Base-by-base conservation (phyloP, 2,888 invertebrate genomes). In the Lasius platythorax region DNA sequence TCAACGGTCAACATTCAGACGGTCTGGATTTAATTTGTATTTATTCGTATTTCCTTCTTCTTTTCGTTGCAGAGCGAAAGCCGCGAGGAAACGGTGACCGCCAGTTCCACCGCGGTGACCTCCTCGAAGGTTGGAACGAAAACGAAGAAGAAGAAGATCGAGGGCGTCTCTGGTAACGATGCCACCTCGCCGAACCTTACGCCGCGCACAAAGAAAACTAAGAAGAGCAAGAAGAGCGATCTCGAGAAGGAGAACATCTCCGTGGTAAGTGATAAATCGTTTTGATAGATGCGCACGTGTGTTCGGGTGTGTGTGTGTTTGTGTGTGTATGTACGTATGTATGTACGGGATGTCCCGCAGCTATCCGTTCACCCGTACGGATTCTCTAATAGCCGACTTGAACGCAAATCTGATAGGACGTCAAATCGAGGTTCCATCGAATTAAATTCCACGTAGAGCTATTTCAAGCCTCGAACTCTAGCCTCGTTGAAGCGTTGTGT, bases 161-260 rank as follows among this genome's bases (percentile, higher is more conserved):
- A 94, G 88, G 93, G 93, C 85, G 92, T 92, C 68, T 88, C 91
- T 82, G 93, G 93, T 83, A 94, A 94, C 93, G 94, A 95, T 94
- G 94, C 93, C 46, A 68, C 79, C 85, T 94, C 94, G 84, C 92
- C 94, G 75, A 94, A 93, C 90, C 94, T 93, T 88, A 94, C 94
- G 84, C 94, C 94, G 64, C 94, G 94, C 81, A 96, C 96, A 93
- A 96, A 96, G 94, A 96, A 96, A 93, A 95, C 96, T 82, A 97
- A 96, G 95, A 97, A 96, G 93, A 96, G 96, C 74, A 96, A 96
- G 94, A 97, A 96, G 92, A 95, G 93, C 87, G 96, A 96, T 88
- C 95, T 95, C 85, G 96, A 96, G 91, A 96, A 96, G 94, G 96
- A 97, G 93, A 97, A 96, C 92, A 96, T 97, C 93, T 97, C 97